Evolutionary conservation across 2,113 vertebrate species (phyloP).

Genomic region (Malurus melanocephalus): DNA sequence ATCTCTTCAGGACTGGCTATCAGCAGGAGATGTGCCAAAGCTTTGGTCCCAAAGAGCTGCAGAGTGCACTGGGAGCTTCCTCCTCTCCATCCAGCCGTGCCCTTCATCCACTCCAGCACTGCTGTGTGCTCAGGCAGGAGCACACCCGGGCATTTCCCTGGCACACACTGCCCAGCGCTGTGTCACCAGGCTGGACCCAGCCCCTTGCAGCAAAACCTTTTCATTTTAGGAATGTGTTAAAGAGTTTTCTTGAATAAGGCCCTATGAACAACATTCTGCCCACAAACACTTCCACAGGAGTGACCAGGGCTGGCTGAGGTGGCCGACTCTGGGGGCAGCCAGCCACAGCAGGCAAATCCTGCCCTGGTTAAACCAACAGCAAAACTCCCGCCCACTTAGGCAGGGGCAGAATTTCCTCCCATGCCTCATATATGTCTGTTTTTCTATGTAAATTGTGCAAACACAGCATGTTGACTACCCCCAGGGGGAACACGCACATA

Average conservation of each 20-base stretch:
- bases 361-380: background rate
- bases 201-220: background rate
- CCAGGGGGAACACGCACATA: background rate
- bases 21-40: background rate
- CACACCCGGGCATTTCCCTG: background rate
- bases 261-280: background rate
- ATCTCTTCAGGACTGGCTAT: background rate
- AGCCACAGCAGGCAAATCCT: background rate
- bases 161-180: accelerated
- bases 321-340: background rate
- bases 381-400: background rate
- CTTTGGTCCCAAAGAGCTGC: background rate
- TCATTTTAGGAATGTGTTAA: background rate
- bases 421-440: background rate
- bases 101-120: background rate
- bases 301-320: background rate
- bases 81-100: accelerated
- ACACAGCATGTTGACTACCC: background rate
- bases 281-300: background rate
- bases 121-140: background rate
- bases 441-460: conserved; percentile 1
- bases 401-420: background rate
- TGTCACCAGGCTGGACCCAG: background rate
- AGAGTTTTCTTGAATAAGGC: background rate
- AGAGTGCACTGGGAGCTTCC: background rate